Evolutionary conservation across 2,113 vertebrate genomes (phyloP).

Genomic region (Cyprinus carpio): DNA sequence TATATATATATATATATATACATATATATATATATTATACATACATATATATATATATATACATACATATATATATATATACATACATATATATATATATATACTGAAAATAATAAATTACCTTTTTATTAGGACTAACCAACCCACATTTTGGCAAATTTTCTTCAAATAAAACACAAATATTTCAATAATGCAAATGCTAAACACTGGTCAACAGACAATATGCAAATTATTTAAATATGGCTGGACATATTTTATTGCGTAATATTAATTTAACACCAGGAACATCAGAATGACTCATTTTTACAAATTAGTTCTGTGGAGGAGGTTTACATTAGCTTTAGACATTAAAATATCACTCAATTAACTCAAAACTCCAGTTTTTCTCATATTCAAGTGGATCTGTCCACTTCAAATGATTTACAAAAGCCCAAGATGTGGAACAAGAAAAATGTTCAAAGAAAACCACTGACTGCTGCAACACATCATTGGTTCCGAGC

Average conservation of each 20-base stretch:
- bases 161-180: neutral
- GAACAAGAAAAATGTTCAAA: neutral
- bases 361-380: neutral
- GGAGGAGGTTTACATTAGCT: neutral
- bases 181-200: neutral
- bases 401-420: neutral
- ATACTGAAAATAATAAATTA: neutral
- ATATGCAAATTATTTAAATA: no score
- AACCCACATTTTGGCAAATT: neutral
- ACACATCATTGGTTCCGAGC: conserved; percentile 7
- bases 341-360: neutral
- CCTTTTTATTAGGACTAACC: neutral
- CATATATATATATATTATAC: no score
- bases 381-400: neutral
- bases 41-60: no score
- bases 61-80: no score
- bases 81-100: no score
- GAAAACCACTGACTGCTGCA: conserved; percentile 6
- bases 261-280: neutral
- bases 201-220: neutral
- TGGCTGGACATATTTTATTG: neutral
- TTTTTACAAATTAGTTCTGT: neutral
- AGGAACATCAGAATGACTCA: neutral
- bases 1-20: no score
- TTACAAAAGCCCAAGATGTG: neutral